phyloP scores from a whole-genome alignment of 1,140 invertebrate genomes.

The Drosophila arawakana region DNA sequence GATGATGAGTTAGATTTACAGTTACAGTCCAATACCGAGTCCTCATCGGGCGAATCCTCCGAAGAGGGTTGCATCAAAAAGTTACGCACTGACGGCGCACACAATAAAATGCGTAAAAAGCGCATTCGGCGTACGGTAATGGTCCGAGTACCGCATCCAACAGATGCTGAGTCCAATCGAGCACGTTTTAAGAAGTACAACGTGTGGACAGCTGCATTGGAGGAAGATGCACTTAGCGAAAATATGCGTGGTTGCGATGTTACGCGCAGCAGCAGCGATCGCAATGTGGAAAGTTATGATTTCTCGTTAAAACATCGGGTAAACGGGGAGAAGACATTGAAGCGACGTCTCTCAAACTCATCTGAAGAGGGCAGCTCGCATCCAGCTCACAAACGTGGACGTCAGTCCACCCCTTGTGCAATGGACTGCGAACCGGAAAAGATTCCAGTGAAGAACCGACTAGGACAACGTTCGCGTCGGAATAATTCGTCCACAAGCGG shows the following conservation, averaged over 20 bases:
- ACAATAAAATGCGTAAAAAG: constrained; percentile 58
- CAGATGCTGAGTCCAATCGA: constrained; percentile 74
- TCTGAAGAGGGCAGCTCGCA: constrained; percentile 66
- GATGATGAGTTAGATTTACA: constrained; percentile 58
- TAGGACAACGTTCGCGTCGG: constrained; percentile 56
- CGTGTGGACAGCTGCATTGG: constrained; percentile 87
- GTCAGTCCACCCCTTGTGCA: constrained; percentile 41
- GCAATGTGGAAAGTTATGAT: constrained; percentile 88
- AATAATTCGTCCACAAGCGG: constrained; percentile 71
- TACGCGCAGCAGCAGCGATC: constrained; percentile 85
- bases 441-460: constrained; percentile 44
- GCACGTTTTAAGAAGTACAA: constrained; percentile 86
- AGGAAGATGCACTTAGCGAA: constrained; percentile 87
- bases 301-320: constrained; percentile 79
- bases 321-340: constrained; percentile 76
- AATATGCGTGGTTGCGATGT: constrained; percentile 86
- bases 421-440: constrained; percentile 37
- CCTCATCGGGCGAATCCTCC: constrained; percentile 65
- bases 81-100: constrained; percentile 65
- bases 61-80: constrained; percentile 79
- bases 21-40: constrained; percentile 67
- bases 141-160: constrained; percentile 85
- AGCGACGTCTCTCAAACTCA: constrained; percentile 76
- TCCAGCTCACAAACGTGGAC: constrained; percentile 67
- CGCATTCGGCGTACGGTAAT: constrained; percentile 84